These are phyloP conservation scores for Epicauta chinensis DNA, from an alignment of 1,140 invertebrate genomes.

Conservation along the genomic window DNA sequence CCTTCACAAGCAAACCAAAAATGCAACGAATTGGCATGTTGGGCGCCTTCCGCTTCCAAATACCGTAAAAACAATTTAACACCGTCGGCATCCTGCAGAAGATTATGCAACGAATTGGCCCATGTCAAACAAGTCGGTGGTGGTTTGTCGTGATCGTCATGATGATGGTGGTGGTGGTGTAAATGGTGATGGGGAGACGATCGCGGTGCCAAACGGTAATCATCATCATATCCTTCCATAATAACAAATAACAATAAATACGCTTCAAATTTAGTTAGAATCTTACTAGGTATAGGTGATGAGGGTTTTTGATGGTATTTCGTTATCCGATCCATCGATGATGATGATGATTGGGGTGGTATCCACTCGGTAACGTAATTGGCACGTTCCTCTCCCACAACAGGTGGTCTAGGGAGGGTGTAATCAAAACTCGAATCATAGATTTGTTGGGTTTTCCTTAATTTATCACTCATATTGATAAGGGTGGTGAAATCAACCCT, in stretches of 20 bases:
- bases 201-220: slow-evolving; percentile 11
- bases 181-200: slow-evolving; percentile 12
- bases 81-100: slow-evolving; percentile 81
- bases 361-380: slow-evolving; percentile 33
- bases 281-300: slow-evolving; percentile 30
- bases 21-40: slow-evolving; percentile 69
- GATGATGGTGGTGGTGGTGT: neutral
- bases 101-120: slow-evolving; percentile 72
- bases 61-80: slow-evolving; percentile 78
- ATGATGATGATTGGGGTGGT: slow-evolving; percentile 1
- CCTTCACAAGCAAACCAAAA: slow-evolving; percentile 92
- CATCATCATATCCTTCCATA: slow-evolving; percentile 22
- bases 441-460: slow-evolving; percentile 17
- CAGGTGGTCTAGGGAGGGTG: slow-evolving; percentile 37
- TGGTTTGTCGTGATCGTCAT: slow-evolving; percentile 22
- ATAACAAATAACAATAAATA: slow-evolving; percentile 14
- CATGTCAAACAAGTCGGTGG: slow-evolving; percentile 78
- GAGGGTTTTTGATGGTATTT: slow-evolving; percentile 23
- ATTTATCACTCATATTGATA: slow-evolving; percentile 31
- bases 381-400: slow-evolving; percentile 39
- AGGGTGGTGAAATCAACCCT: slow-evolving; percentile 8
- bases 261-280: neutral
- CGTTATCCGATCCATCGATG: slow-evolving; percentile 24
- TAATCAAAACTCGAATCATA: slow-evolving; percentile 35
- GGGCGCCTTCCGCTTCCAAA: slow-evolving; percentile 71